phyloP scores from a whole-genome alignment of 2,888 invertebrate species.

The Sinelater perroti region DNA sequence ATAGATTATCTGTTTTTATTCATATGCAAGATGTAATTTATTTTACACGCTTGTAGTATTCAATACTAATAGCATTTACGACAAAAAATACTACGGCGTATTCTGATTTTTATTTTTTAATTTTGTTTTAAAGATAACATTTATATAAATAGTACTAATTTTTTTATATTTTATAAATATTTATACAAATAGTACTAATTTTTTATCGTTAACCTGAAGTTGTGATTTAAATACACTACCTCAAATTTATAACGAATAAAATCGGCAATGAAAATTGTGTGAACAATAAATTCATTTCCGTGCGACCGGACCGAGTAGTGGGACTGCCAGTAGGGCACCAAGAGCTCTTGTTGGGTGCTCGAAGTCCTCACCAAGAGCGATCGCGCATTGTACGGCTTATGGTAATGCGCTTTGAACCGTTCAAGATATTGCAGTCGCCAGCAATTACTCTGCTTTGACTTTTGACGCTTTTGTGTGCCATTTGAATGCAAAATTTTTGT shows the following conservation, averaged over 20 bases:
- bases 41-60: no score
- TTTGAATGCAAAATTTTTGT: slow-evolving; percentile 33
- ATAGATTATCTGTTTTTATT: no score
- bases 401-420: slow-evolving; percentile 51
- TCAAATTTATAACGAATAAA: slow-evolving; percentile 31
- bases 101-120: no score
- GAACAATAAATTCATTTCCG: slow-evolving; percentile 39
- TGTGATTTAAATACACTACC: no score
- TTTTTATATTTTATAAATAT: no score
- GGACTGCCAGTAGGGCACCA: slow-evolving; percentile 48
- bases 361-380: slow-evolving; percentile 48
- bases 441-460: slow-evolving; percentile 50
- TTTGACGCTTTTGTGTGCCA: slow-evolving; percentile 42
- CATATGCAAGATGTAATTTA: no score
- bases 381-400: slow-evolving; percentile 52
- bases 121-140: no score
- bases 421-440: slow-evolving; percentile 51
- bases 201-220: no score
- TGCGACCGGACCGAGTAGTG: slow-evolving; percentile 35
- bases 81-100: no score
- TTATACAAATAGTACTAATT: no score
- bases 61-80: no score
- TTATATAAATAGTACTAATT: no score
- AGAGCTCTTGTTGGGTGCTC: slow-evolving; percentile 51
- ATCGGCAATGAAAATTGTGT: slow-evolving; percentile 38